These are phyloP conservation scores for Scyliorhinus canicula DNA, from an alignment of 2,797 vertebrate species.

Conservation along the genomic window DNA sequence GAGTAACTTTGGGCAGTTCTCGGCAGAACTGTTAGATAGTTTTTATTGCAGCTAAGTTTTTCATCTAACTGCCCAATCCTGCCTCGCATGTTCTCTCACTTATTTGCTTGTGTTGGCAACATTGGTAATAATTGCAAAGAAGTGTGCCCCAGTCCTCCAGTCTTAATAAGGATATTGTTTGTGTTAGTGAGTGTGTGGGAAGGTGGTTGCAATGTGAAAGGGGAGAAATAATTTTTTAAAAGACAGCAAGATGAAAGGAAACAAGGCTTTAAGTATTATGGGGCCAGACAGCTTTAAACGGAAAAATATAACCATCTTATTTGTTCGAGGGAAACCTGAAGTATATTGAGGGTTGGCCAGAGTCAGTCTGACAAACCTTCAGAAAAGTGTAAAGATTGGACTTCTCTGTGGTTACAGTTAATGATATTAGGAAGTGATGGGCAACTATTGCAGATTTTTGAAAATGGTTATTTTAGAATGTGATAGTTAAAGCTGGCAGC, in stretches of 20 bases:
- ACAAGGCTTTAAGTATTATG: not conserved
- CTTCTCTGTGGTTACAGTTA: not conserved
- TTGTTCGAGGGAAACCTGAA: not conserved
- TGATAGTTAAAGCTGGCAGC: not conserved
- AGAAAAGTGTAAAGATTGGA: not conserved
- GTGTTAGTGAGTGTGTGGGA: too few relatives aligned
- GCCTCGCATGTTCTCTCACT: not conserved
- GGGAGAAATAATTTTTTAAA: not conserved
- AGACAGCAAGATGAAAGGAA: too few relatives aligned
- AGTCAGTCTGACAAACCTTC: not conserved
- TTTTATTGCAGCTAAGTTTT: not conserved
- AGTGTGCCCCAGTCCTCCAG: not conserved
- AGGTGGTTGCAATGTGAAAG: not conserved
- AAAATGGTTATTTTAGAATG: not conserved
- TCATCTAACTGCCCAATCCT: not conserved
- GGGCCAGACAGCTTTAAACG: not conserved
- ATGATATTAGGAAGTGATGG: not conserved
- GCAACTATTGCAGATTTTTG: not conserved
- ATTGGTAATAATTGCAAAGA: not conserved
- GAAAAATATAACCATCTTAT: not conserved
- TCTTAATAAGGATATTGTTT: too few relatives aligned
- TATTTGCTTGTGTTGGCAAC: not conserved
- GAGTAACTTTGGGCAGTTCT: not conserved
- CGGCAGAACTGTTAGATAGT: not conserved
- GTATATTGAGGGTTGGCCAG: not conserved